Conservation (phyloP, 2,113 vertebrate genomes). For the Nannospalax galili region DNA sequence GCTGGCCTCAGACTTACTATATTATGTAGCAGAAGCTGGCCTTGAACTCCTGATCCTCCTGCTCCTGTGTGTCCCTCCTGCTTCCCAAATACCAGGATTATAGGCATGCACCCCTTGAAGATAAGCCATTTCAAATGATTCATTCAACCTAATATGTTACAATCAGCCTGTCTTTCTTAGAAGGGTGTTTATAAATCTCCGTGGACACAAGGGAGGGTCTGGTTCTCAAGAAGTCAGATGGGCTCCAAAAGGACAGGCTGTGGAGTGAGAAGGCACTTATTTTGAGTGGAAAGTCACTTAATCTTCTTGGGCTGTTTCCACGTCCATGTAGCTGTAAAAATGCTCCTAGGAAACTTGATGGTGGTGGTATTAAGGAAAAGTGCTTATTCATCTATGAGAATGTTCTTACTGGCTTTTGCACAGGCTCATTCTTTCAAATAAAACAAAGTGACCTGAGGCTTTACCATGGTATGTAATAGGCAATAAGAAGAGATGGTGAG, state of each 20-base stretch:
- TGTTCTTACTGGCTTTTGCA: not conserved
- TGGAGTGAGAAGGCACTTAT: not conserved
- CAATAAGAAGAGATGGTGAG: not conserved
- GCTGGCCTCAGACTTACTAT: not conserved
- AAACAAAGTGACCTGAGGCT: not conserved
- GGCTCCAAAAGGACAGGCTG: not conserved
- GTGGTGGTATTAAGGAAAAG: not conserved
- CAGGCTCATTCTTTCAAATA: not conserved
- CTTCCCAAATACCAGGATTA: not conserved
- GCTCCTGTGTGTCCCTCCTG: too few relatives aligned
- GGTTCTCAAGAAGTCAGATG: not conserved
- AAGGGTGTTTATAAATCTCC: not conserved
- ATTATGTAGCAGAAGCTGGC: not conserved
- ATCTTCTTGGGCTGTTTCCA: not conserved
- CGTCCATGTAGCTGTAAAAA: not conserved
- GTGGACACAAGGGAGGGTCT: not conserved
- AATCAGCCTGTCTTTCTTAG: not conserved
- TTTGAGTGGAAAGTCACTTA: not conserved
- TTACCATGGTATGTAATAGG: not conserved
- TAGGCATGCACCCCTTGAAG: too few relatives aligned
- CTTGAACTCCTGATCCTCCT: not conserved
- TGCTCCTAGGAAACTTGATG: not conserved
- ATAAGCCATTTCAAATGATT: not conserved
- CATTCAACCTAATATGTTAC: not conserved
- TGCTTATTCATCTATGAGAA: not conserved